A percentile compares a stretch with the other conserved stretches of the same genome.
phyloP scores from a whole-genome alignment of 2,113 vertebrate species.

The Mustela lutreola region DNA sequence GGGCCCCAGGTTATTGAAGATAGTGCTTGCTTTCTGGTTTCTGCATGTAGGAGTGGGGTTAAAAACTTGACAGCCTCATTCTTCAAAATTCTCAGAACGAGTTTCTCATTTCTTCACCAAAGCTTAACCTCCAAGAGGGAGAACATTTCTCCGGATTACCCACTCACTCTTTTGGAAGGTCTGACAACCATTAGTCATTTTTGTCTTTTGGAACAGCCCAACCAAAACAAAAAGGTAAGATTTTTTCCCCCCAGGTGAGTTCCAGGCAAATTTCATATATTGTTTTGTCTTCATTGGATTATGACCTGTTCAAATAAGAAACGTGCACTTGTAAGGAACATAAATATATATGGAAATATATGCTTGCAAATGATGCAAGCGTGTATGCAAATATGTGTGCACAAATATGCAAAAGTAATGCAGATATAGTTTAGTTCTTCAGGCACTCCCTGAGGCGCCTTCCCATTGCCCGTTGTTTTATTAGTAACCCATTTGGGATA shows the following conservation, averaged over 20 bases:
- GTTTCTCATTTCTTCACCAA: neutral
- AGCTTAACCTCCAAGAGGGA: conserved; percentile 92
- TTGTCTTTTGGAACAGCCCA: conserved; percentile 94
- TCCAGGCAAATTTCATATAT: neutral
- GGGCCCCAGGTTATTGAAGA: neutral
- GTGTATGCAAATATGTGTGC: neutral
- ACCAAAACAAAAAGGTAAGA: conserved; percentile 91
- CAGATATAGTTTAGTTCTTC: neutral
- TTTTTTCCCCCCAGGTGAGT: neutral
- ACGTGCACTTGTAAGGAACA: neutral
- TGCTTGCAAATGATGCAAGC: neutral
- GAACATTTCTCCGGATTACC: conserved; percentile 97
- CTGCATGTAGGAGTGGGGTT: neutral
- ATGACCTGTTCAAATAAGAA: neutral
- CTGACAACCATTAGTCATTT: conserved; percentile 96
- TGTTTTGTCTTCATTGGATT: neutral
- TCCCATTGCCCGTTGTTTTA: neutral
- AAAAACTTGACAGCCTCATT: neutral
- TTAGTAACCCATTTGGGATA: neutral
- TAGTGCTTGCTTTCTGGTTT: neutral
- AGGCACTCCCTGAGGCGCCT: fast-evolving
- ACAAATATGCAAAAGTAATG: neutral
- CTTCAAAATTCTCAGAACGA: conserved; percentile 42
- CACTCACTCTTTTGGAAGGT: conserved; percentile 96
- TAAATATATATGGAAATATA: neutral